Base-by-base conservation (phyloP, 2,113 vertebrate genomes). In the Planiliza haematocheilus region DNA sequence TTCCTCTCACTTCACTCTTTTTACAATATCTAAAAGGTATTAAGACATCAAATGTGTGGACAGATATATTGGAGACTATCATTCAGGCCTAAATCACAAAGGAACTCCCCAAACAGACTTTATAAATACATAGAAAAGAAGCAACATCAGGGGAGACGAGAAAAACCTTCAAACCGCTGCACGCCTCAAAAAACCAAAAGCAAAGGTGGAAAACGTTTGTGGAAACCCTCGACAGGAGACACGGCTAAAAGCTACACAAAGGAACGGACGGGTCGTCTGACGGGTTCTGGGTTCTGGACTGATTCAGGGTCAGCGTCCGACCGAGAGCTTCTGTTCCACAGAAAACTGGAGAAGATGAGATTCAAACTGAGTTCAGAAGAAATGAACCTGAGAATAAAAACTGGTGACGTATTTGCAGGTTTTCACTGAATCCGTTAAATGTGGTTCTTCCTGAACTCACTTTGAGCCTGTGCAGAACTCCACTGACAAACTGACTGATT, bases 21-120 rank as follows among this genome's bases (percentile, higher is more conserved):
- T 91, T 93, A 92, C 90, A 92, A 93, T 88, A 92, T 94, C 93
- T 92, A 94, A 94, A 95, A 94, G 91, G 84, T 91, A 88, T 93
- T 85, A 92, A 94, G 93, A 94, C 93, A 93, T 94, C 89, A 86
- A 94, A 91, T 92, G 88, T 91, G 91, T 92, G 91, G 89, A 93
- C 89, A 89, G 83, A 86, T 87, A 89, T 90, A 89, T 91, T 89
- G 79, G 83, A 88, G 88, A 92, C 89, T 93, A 93, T 91, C 88
- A 74, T 91, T 91, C 91, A 93, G 91, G 91, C 86, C 92, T 91
- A 92, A 90, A 88, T 90, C 91, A 93, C 90, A 88, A 92, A 91
- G 77, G 77, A 92, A 91, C 73, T 69, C 72, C 85, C 82, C 70
- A 82, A 91, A 91, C 87, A 84, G 73, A 90, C 81, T 84, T 93